Evolutionary conservation across 2,888 invertebrate species (phyloP), one percentile per base, ranked within the genome.

Genomic region (Patella pellucida): DNA sequence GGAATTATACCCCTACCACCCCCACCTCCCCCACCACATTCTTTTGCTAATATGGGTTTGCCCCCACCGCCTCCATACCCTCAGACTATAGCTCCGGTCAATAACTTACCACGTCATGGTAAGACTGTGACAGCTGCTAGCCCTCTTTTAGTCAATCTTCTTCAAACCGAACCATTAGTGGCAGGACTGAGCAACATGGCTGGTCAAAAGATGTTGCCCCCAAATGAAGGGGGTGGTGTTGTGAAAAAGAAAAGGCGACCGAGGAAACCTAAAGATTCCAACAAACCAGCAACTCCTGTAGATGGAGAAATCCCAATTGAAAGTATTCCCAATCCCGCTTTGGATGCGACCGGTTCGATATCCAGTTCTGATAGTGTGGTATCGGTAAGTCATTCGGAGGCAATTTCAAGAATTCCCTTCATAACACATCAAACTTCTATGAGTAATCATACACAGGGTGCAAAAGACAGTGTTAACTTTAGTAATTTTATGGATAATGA

Each of bases 141-240:
- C 88, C 97, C 97, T 31, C 92, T 97, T 83, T 92, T 97, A 82
- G 97, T 97, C 52, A 97, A 97, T 91, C 92, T 97, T 83, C 92
- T 97, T 85, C 97, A 97, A 92, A 97, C 96, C 89, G 96, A 96
- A 88, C 89, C 87, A 56, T 54, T 79, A 67, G 83, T 82, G 4
- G 83, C 83, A 67, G 80, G 76, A 62, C 73, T 85, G 27, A 82
- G 82, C 76, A 80, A 77, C 74, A 73, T 85, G 71, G 75, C 79
- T 67, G 77, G 82, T n/a, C 82, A 81, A n/a, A 83, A 83, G 74
- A 83, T 86, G 81, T 81, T 84, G 68, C 82, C 83, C 51, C 79
- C 81, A 62, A 62, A 78, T 41, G 83, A 84, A 31, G 77, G 78
- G 69, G 73, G 79, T 56, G 82, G 82, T 68, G 84, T 83, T 68